phyloP scores from a whole-genome alignment of 92 coral and sea anemone species.

The Blastomussa wellsi region DNA sequence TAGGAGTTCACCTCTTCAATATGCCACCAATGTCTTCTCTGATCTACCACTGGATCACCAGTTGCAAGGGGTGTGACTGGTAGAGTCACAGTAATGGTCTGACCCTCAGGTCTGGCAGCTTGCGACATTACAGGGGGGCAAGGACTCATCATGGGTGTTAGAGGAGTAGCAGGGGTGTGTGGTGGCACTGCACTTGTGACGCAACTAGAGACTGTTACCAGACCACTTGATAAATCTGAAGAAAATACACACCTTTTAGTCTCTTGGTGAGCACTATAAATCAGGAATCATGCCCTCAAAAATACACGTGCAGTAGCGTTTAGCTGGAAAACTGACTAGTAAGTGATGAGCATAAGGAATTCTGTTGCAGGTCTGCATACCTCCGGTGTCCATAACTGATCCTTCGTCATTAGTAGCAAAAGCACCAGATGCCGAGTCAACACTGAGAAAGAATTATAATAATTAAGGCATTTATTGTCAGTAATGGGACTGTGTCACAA shows the following conservation, averaged over 20 bases:
- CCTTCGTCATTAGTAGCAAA: constrained; percentile 83
- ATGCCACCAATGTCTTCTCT: constrained; percentile 96
- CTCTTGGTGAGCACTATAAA: neutral
- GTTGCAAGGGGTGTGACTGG: constrained; percentile 59
- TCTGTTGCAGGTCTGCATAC: constrained; percentile 19
- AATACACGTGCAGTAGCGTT: no score
- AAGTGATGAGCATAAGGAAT: no score
- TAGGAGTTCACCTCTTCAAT: constrained; percentile 80
- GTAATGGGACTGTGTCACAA: no score
- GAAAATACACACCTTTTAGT: neutral
- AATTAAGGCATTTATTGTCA: neutral
- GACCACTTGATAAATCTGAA: constrained; percentile 51
- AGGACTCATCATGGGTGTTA: constrained; percentile 79
- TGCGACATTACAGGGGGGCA: constrained; percentile 60
- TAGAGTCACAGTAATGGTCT: constrained; percentile 61
- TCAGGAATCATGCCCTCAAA: neutral
- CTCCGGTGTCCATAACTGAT: constrained; percentile 84
- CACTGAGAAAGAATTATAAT: constrained; percentile 56
- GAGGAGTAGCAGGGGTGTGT: constrained; percentile 77
- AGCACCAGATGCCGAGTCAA: constrained; percentile 94
- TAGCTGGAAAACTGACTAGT: no score
- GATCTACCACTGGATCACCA: constrained; percentile 60
- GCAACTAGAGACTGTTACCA: constrained; percentile 47
- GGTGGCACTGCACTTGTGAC: constrained; percentile 70
- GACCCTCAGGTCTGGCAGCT: constrained; percentile 58